Base-by-base conservation (phyloP, 1,140 invertebrate species). In the Asbolus verrucosus region DNA sequence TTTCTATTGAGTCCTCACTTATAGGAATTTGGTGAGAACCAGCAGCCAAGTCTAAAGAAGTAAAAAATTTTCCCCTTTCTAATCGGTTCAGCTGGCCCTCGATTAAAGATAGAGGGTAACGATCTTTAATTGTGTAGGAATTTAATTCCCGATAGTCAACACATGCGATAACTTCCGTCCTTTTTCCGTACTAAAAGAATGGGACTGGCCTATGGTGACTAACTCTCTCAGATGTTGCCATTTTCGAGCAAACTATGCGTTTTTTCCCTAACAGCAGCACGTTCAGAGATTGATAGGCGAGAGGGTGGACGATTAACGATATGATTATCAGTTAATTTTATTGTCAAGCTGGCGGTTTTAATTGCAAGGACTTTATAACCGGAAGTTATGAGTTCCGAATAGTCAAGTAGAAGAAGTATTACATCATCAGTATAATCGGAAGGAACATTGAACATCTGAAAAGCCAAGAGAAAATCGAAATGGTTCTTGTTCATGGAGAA, bases 41-140 rank as follows among this genome's bases (percentile, higher is more conserved):
- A 4, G 43, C 15, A n/a, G 61, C 70, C 5, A 80, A 24, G 66
- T 80, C 74, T 3, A 76, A 33, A 1, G 73, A 71, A 13, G 74
- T 75, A 67, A 77, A 82, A 21, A 73, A 66, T 13, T 50, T 67
- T 67, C 36, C 69, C 5, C 65, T 50, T 8, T 15, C 59, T 19
- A 81, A 27, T 8, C 60, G 16, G 24, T 78, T 75, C 1, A 82
- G 27, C 36, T 73, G 74, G n/a, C 84, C 81, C 14, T 82, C 81
- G 1, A 80, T 75, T 1, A 63, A 21, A 2, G 77, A 77, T 0
- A 78, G 24, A 1, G 73, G 77, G 31, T 63, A 80, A 16, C 71
- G 50, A 19, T 79, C 75, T 38, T 75, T 54, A 0, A 76, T 6
- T 6, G 74, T 77, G 14, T 73, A 75, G 0, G 15, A 9, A 59